phyloP scores from a whole-genome alignment of 2,113 vertebrate species.

The Rhinolophus sinicus region DNA sequence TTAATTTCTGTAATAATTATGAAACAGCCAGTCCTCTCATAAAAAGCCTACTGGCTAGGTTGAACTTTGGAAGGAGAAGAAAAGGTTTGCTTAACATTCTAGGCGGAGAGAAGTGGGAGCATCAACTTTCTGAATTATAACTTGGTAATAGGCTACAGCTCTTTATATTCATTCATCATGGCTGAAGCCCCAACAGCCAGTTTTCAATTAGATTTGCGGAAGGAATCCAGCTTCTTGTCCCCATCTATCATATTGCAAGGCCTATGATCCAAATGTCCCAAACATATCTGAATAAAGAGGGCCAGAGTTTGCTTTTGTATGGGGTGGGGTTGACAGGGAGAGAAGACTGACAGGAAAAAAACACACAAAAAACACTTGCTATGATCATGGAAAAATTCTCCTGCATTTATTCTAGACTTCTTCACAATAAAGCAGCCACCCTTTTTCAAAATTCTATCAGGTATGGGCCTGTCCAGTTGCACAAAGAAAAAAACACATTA shows the following conservation, averaged over 20 bases:
- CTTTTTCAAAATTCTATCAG: background rate
- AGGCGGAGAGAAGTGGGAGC: background rate
- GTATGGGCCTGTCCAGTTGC: background rate
- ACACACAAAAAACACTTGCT: background rate
- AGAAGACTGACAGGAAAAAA: background rate
- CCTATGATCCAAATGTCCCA: background rate
- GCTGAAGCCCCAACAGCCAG: background rate
- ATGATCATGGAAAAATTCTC: background rate
- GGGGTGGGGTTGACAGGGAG: background rate
- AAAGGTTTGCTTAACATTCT: background rate
- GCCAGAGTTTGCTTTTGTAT: background rate
- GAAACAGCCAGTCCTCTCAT: background rate
- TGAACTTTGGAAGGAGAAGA: background rate
- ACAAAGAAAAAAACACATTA: background rate
- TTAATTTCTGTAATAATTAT: slow-evolving; percentile 2
- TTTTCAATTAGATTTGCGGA: slow-evolving; percentile 36
- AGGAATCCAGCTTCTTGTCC: background rate
- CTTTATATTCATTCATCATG: slow-evolving; percentile 30
- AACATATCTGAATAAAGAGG: background rate
- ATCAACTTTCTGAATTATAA: slow-evolving; percentile 20
- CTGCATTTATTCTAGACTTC: background rate
- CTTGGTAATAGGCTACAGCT: background rate
- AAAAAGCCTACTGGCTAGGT: background rate
- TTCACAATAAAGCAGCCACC: background rate
- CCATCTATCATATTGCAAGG: background rate